Evolutionary conservation across 2,797 vertebrate species (phyloP), one percentile per base, ranked within the genome.

Genomic region (Ambastaia sidthimunki): DNA sequence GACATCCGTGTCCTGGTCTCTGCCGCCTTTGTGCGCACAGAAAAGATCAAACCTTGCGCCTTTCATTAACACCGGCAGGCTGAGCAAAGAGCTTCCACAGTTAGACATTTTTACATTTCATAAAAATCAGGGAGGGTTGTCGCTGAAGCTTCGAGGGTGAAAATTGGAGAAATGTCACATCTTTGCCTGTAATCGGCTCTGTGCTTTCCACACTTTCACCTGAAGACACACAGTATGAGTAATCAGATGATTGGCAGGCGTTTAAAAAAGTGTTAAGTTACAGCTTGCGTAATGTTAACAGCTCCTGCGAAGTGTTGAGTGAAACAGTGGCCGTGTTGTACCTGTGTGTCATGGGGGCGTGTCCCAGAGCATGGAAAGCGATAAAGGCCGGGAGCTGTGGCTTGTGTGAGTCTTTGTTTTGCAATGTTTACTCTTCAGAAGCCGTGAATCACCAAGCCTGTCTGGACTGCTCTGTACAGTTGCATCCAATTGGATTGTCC

Each of bases 101-200:
- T 65, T 72, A 66, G 44, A 72, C 60, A 19, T 82, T 55, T 65
- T 78, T 66, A 25, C 41, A 71, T 71, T 74, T 78, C 1, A 54
- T 47, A 50, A 63, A 54, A 47, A 52, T 6, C 31, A n/a, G 5
- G 44, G n/a, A 12, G 55, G 57, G 60, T 63, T 65, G 71, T 31
- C 65, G 28, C 44, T 55, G 21, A 60, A 57, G 55, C 62, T 79
- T 72, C 52, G 7, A 13, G 72, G 79, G 48, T 68, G 66, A 66
- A 79, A 57, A 67, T 50, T 66, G 31, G 50, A 66, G 71, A 52
- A 74, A 69, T 82, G 52, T 63, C 69, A 81, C 66, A 34, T 57
- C 52, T 63, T 57, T 75, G 28, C 23, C 34, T 83, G 7, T 76
- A 80, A 80, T 82, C 79, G 83, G 50, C 69, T 73, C 69, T 76